These are phyloP conservation scores for Phyllotreta cruciferae DNA, from an alignment of 2,888 invertebrate species.

Conservation along the genomic window DNA sequence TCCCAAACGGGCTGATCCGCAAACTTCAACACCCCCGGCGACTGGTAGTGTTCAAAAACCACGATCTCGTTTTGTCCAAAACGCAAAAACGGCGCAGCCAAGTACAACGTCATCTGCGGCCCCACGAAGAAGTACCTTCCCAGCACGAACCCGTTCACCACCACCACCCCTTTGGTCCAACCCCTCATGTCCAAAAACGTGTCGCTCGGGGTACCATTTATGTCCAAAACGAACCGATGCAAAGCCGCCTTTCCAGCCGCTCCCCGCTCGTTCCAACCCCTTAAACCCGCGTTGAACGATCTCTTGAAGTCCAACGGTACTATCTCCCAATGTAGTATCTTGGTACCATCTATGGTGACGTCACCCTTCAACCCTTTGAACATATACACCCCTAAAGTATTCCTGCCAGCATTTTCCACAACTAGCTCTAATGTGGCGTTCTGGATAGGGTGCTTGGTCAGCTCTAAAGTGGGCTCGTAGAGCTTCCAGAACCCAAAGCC, in stretches of 20 bases:
- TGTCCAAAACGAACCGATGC: conserved; percentile 60
- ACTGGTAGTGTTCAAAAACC: conserved; percentile 55
- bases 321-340: conserved; percentile 57
- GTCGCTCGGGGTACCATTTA: conserved; percentile 65
- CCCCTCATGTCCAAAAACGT: conserved; percentile 78
- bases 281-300: conserved; percentile 53
- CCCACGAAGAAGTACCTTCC: conserved; percentile 81
- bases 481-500: conserved; percentile 41
- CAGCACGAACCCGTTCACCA: conserved; percentile 84
- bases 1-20: conserved; percentile 45
- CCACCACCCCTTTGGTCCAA: conserved; percentile 87
- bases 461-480: conserved; percentile 48
- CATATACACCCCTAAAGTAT: conserved; percentile 64
- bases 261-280: conserved; percentile 50
- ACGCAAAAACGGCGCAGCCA: conserved; percentile 77
- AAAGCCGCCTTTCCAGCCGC: conserved; percentile 65
- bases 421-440: conserved; percentile 59
- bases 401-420: conserved; percentile 82
- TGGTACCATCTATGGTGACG: conserved; percentile 51
- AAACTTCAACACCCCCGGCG: conserved; percentile 46
- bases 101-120: conserved; percentile 82
- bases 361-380: conserved; percentile 58
- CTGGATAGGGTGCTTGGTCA: conserved; percentile 36
- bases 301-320: conserved; percentile 61
- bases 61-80: conserved; percentile 59